Evolutionary conservation across 2,113 vertebrate species (phyloP), one percentile per base, ranked within the genome.

Genomic region (Pygoscelis antarcticus): DNA sequence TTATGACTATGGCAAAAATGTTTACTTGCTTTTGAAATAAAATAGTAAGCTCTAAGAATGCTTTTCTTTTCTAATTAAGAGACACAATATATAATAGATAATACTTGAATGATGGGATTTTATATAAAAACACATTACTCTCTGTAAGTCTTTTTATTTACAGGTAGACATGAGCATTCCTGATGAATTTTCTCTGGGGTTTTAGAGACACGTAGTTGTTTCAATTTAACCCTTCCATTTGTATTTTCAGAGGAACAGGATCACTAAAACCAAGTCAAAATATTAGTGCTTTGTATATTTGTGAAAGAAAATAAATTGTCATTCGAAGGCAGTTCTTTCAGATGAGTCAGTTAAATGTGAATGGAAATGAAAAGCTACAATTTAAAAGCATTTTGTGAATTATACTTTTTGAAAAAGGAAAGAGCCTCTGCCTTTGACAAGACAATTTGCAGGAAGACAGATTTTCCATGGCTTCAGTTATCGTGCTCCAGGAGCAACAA

Each of bases 281-380:
- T 86, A 83, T 93, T 90, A 66, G 34, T 40, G 25, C 44, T 80
- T 51, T 95, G 34, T 71, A 7, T 90, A 65, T 74, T 27, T 38
- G 46, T 87, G 74, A 90, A 89, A 92, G 80, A 88, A 96, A 93
- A 94, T 4, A 91, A 90, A 76, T 89, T 90, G 58, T 88, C 90
- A 52, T 76, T 91, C 0, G 0, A 71, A 77, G 34, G 57, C 66
- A 61, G 21, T 90, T 89, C 49, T 90, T 91, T 77, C 76, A 91
- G 51, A 91, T 78, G 26, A 84, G 40, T 72, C 89, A 54, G 78
- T 93, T 94, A 78, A 82, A 89, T 68, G 44, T 82, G 82, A 94
- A 71, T n/a, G 47, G 65, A 92, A 95, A 92, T 61, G 42, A 85
- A 97, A 94, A 95, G 70, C 66, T 83, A 21, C 55, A 79, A 70